These are phyloP conservation scores for Ganaspis sp. DNA, from an alignment of 1,140 invertebrate species.

Conservation along the genomic window DNA sequence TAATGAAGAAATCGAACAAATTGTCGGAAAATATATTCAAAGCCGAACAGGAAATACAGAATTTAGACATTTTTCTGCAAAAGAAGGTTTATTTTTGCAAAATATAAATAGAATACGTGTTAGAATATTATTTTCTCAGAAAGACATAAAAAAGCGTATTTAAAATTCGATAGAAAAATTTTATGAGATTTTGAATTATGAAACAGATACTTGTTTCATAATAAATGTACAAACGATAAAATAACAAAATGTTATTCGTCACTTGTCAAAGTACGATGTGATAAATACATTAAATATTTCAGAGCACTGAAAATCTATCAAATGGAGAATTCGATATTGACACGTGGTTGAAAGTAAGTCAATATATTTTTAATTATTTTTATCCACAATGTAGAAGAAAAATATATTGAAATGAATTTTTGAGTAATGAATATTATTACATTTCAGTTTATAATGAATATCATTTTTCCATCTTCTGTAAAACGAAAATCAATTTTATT, in stretches of 20 bases:
- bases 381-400: no score
- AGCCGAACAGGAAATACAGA: slow-evolving; percentile 58
- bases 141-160: no score
- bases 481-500: no score
- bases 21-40: slow-evolving; percentile 59
- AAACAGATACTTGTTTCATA: background rate
- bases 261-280: no score
- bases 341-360: slow-evolving; percentile 62
- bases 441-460: no score
- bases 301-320: background rate
- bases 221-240: no score
- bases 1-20: slow-evolving; percentile 53
- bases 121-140: no score
- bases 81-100: background rate
- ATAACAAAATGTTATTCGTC: no score
- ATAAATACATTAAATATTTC: background rate
- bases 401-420: no score
- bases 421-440: no score
- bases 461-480: no score
- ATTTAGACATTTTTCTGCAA: slow-evolving; percentile 26
- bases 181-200: background rate
- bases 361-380: slow-evolving; percentile 24
- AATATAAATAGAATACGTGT: background rate
- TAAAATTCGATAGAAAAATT: background rate
- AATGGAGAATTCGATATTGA: slow-evolving; percentile 56